phyloP scores from a whole-genome alignment of 2,888 invertebrate species.

The Luperina nickerlii region DNA sequence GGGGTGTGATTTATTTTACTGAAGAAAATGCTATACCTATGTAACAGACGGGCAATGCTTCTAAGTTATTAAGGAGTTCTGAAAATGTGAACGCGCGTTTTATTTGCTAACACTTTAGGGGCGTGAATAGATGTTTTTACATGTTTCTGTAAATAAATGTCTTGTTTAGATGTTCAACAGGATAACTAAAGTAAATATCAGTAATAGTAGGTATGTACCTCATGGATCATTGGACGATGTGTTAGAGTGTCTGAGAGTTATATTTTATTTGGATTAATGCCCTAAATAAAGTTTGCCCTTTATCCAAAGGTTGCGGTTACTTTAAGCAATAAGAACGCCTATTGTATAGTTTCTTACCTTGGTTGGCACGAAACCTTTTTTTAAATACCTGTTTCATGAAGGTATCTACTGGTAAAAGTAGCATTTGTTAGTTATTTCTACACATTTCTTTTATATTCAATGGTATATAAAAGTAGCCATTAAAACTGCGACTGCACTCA shows the following conservation, averaged over 20 bases:
- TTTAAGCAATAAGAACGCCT: background rate
- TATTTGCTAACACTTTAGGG: slow-evolving; percentile 33
- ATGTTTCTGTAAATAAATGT: slow-evolving; percentile 6
- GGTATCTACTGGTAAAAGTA: background rate
- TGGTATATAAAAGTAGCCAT: background rate
- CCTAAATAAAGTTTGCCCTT: slow-evolving; percentile 20
- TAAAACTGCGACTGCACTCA: background rate
- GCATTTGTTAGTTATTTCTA: background rate
- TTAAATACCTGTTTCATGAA: background rate
- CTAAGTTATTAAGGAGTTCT: slow-evolving; percentile 29
- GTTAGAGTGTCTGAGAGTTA: background rate
- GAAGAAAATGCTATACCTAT: slow-evolving; percentile 16
- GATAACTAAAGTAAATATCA: slow-evolving; percentile 26
- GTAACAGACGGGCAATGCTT: slow-evolving; percentile 27
- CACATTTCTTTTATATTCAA: background rate
- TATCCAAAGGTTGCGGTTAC: background rate
- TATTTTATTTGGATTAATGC: slow-evolving; percentile 5
- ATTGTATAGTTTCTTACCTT: background rate
- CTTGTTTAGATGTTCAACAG: background rate
- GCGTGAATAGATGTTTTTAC: slow-evolving; percentile 6
- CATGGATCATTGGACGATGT: slow-evolving; percentile 3
- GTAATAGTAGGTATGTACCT: background rate
- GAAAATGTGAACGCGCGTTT: slow-evolving; percentile 7
- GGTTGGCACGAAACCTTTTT: background rate
- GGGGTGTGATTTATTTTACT: slow-evolving; percentile 28